These are phyloP conservation scores for Acanthurus lineatus DNA, from an alignment of 2,797 vertebrate genomes.

Conservation along the genomic window DNA sequence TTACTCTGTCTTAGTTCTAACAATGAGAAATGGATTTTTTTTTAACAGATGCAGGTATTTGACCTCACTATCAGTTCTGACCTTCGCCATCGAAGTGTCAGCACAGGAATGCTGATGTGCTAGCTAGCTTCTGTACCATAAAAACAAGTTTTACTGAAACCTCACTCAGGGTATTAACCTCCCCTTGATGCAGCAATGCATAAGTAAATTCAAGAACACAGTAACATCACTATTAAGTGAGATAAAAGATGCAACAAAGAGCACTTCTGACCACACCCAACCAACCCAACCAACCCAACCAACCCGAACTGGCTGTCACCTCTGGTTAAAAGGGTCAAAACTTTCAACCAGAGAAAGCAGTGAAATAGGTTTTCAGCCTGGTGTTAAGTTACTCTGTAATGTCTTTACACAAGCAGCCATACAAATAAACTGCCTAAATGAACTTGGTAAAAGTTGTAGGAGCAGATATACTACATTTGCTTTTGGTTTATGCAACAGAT, in stretches of 20 bases:
- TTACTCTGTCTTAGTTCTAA: too few species aligned
- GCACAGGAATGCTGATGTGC: background rate
- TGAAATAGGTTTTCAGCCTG: too few species aligned
- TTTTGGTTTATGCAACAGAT: background rate
- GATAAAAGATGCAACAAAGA: background rate
- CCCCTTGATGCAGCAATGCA: background rate
- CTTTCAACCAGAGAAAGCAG: too few species aligned
- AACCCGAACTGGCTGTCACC: background rate
- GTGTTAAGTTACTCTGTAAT: too few species aligned
- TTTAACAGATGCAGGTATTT: background rate
- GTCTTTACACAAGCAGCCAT: too few species aligned
- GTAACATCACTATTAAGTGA: background rate
- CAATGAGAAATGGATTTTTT: too few species aligned
- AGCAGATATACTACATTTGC: background rate
- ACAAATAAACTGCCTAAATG: too few species aligned
- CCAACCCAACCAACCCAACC: background rate
- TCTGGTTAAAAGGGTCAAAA: too few species aligned
- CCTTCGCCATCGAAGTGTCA: background rate
- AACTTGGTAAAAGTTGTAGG: background rate
- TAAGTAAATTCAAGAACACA: background rate
- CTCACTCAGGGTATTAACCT: too few species aligned
- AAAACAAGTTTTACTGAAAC: background rate
- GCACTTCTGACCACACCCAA: background rate
- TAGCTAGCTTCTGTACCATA: background rate
- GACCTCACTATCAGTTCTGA: background rate